A percentile compares a stretch with the other conserved stretches of the same genome.
phyloP scores from a whole-genome alignment of 2,113 vertebrate species.

The Vombatus ursinus region DNA sequence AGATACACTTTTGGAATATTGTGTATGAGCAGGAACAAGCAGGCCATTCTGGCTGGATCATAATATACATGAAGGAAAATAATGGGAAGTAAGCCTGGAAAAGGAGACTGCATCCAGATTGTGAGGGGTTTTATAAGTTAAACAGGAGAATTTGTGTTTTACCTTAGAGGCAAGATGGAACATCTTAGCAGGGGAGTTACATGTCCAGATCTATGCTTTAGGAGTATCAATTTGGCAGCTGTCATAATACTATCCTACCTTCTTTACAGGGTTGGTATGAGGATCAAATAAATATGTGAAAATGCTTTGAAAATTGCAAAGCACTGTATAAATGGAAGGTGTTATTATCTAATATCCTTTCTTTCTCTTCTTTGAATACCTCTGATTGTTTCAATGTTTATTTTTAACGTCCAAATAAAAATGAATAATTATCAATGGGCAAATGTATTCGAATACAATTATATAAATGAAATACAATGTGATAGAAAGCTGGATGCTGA shows the following conservation, averaged over 20 bases:
- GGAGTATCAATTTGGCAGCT: background rate
- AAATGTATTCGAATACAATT: constrained; percentile 45
- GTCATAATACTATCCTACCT: background rate
- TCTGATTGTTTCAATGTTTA: constrained; percentile 36
- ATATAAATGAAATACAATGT: background rate
- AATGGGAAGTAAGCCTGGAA: background rate
- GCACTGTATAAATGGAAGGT: background rate
- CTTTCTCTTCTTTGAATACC: background rate
- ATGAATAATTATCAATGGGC: background rate
- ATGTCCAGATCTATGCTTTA: background rate
- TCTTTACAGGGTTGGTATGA: background rate
- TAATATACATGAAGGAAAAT: background rate
- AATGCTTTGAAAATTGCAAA: background rate
- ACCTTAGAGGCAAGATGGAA: background rate
- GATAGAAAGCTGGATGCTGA: constrained; percentile 3
- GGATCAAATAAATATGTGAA: background rate
- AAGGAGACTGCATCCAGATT: background rate
- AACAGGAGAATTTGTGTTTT: background rate
- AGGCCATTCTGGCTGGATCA: background rate
- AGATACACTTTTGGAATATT: background rate
- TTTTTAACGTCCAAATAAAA: constrained; percentile 36
- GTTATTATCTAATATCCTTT: background rate
- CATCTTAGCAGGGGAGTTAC: background rate
- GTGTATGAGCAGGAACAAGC: background rate
- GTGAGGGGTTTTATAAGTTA: background rate